Evolutionary conservation across 2,888 invertebrate species (phyloP).

Genomic region (Troides helena): DNA sequence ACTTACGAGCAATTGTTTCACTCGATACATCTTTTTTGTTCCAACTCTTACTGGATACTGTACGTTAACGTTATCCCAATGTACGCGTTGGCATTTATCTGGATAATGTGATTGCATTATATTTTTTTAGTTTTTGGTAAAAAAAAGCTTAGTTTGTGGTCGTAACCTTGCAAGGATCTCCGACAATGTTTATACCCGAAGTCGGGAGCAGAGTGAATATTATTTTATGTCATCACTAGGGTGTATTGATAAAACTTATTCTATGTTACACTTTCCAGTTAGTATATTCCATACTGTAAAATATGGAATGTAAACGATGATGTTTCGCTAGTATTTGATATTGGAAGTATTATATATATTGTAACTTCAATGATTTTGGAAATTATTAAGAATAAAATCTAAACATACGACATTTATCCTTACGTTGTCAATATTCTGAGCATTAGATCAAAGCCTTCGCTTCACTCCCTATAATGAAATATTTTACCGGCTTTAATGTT

Average conservation of each 20-base stretch:
- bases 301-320: too few relatives aligned
- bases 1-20: constrained; percentile 51
- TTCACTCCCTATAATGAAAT: too few relatives aligned
- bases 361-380: too few relatives aligned
- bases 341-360: too few relatives aligned
- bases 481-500: too few relatives aligned
- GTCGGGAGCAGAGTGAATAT: not conserved
- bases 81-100: constrained; percentile 44
- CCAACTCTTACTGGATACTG: constrained; percentile 59
- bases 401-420: too few relatives aligned
- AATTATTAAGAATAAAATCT: too few relatives aligned
- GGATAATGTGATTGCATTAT: constrained; percentile 61
- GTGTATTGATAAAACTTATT: not conserved
- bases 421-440: too few relatives aligned
- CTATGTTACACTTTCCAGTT: not conserved
- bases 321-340: too few relatives aligned
- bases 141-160: not conserved
- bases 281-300: too few relatives aligned
- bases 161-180: not conserved
- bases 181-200: not conserved
- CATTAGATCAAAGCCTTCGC: too few relatives aligned
- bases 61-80: constrained; percentile 60
- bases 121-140: not conserved
- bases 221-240: not conserved
- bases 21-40: constrained; percentile 51